Conservation (phyloP, 2,113 vertebrate genomes). For the Nyctibius bracteatus region DNA sequence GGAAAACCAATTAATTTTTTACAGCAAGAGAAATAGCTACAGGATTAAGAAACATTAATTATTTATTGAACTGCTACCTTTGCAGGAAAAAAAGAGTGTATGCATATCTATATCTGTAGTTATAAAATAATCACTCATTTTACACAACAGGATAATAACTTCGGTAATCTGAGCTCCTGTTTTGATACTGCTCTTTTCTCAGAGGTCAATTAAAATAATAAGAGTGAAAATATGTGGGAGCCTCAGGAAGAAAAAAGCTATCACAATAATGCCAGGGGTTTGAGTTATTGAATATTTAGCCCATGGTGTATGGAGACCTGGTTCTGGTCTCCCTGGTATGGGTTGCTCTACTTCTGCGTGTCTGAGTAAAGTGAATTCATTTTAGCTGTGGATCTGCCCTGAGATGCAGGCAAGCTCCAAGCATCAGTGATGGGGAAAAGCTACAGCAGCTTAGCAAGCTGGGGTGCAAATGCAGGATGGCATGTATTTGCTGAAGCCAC, state of each 20-base stretch:
- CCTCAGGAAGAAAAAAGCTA: neutral
- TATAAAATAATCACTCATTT: constrained; percentile 35
- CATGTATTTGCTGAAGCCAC: neutral
- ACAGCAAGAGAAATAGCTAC: constrained; percentile 71
- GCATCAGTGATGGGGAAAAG: neutral
- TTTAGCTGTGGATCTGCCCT: neutral
- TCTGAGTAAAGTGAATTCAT: neutral
- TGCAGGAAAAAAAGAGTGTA: neutral
- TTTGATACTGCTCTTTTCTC: constrained; percentile 20
- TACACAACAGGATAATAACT: constrained; percentile 23
- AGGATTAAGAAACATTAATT: constrained; percentile 76
- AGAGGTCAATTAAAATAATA: constrained; percentile 40
- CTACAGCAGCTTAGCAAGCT: neutral
- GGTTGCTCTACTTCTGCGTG: neutral
- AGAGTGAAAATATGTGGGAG: constrained; percentile 6
- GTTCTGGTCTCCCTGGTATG: neutral
- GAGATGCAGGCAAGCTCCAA: neutral
- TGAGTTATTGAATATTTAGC: neutral
- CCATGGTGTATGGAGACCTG: neutral
- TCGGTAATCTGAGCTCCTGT: constrained; percentile 14
- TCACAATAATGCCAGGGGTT: neutral
- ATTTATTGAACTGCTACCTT: constrained; percentile 76
- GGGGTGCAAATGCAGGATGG: neutral
- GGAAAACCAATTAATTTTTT: constrained; percentile 80
- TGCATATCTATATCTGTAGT: neutral